Percentiles rank a stretch among this genome's conserved stretches.
These are phyloP conservation scores for Drosophila monieri DNA, from an alignment of 2,888 invertebrate species.

Conservation along the genomic window DNA sequence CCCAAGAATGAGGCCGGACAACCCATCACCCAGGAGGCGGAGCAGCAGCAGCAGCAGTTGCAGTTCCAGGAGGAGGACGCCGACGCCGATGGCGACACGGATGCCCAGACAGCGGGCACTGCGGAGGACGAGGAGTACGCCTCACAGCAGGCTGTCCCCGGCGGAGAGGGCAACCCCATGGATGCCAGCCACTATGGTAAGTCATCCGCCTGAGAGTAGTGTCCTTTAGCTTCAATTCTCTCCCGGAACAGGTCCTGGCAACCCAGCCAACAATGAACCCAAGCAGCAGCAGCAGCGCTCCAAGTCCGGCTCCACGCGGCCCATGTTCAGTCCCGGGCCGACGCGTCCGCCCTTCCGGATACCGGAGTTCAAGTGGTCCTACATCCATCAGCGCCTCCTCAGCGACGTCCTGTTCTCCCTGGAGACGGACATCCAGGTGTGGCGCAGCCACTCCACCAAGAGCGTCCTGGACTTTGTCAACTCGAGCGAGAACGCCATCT, in stretches of 20 bases:
- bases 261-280: slow-evolving; percentile 17
- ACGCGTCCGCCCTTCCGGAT: slow-evolving; percentile 98
- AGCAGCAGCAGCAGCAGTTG: slow-evolving; percentile 19
- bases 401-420: slow-evolving; percentile 98
- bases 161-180: slow-evolving; percentile 88
- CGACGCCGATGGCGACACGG: slow-evolving; percentile 3
- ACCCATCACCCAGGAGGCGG: slow-evolving; percentile 47
- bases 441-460: slow-evolving; percentile 97
- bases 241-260: slow-evolving; percentile 1
- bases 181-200: slow-evolving; percentile 90
- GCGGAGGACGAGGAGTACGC: slow-evolving; percentile 62
- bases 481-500: slow-evolving; percentile 98
- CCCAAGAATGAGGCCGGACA: slow-evolving; percentile 71
- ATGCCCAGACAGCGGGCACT: slow-evolving; percentile 45
- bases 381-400: slow-evolving; percentile 97
- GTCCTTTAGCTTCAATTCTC: too few relatives aligned
- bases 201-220: slow-evolving; percentile 53
- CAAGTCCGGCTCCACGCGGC: slow-evolving; percentile 89
- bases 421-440: slow-evolving; percentile 98
- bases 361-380: slow-evolving; percentile 99
- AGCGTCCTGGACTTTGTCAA: slow-evolving; percentile 99
- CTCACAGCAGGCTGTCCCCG: slow-evolving; percentile 84
- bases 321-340: slow-evolving; percentile 97
- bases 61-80: slow-evolving; percentile 80
- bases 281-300: slow-evolving; percentile 78